A percentile compares a stretch with the other conserved stretches of the same genome.
phyloP scores from a whole-genome alignment of 2,113 vertebrate species.

The Oceanites oceanicus region DNA sequence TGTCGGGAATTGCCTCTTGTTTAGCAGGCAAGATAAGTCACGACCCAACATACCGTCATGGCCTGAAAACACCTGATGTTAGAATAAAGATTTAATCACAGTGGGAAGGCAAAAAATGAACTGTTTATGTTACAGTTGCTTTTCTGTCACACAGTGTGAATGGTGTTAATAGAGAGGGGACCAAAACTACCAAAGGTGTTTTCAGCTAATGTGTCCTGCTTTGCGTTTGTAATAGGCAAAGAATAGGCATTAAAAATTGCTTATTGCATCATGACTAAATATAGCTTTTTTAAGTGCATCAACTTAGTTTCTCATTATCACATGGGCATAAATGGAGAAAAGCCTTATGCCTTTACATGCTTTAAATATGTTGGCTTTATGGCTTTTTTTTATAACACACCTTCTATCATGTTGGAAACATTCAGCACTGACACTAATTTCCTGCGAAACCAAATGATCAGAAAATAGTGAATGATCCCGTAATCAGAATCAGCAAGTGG shows the following conservation, averaged over 20 bases:
- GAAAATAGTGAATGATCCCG: background rate
- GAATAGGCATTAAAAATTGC: background rate
- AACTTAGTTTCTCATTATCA: background rate
- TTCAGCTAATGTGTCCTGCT: background rate
- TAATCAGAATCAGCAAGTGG: conserved; percentile 26
- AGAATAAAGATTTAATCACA: background rate
- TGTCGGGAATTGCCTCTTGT: background rate
- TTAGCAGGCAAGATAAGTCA: background rate
- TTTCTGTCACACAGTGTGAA: background rate
- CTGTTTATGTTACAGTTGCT: conserved; percentile 29
- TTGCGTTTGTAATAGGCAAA: background rate
- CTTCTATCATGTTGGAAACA: background rate
- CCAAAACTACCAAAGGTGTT: background rate
- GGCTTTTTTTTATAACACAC: background rate
- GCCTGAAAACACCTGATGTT: background rate
- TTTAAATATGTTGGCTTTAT: background rate
- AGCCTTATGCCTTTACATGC: background rate
- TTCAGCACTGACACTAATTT: background rate
- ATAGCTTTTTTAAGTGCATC: background rate
- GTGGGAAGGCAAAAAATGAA: background rate
- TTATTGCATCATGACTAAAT: background rate
- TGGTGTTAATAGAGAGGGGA: conserved; percentile 21
- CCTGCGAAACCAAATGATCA: background rate
- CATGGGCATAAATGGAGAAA: background rate
- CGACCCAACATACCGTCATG: background rate